These are phyloP conservation scores for Troides oblongomaculatus DNA, from an alignment of 2,888 invertebrate species.

Conservation along the genomic window DNA sequence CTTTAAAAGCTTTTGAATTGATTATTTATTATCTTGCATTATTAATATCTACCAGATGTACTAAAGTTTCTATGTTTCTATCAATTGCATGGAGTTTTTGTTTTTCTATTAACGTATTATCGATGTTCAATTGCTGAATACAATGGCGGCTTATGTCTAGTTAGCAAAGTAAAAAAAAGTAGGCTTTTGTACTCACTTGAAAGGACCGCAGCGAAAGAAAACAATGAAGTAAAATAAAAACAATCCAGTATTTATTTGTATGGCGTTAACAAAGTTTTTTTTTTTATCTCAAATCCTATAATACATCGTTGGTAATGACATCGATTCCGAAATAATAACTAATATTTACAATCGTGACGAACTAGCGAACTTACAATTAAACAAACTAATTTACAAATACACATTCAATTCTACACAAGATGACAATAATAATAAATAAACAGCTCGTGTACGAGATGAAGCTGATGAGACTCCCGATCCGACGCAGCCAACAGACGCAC, in stretches of 20 bases:
- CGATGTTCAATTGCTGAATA: too few species aligned
- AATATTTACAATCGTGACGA: constrained; percentile 66
- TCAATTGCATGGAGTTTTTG: too few species aligned
- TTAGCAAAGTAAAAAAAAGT: too few species aligned
- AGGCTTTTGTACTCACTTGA: neutral
- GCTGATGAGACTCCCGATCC: constrained; percentile 39
- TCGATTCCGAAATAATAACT: constrained; percentile 65
- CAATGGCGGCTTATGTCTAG: too few species aligned
- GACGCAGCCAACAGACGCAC: constrained; percentile 53
- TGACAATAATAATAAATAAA: constrained; percentile 64
- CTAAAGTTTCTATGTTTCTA: too few species aligned
- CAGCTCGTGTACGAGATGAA: constrained; percentile 48
- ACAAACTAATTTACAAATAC: constrained; percentile 62
- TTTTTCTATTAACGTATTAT: too few species aligned
- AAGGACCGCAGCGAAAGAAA: constrained; percentile 36
- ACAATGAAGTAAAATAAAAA: constrained; percentile 70
- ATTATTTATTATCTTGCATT: too few species aligned
- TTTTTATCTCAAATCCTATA: constrained; percentile 53
- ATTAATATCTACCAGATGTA: too few species aligned
- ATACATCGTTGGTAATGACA: constrained; percentile 78
- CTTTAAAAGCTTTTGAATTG: too few species aligned
- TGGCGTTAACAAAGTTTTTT: constrained; percentile 74
- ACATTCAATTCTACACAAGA: constrained; percentile 53
- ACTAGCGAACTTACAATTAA: constrained; percentile 58
- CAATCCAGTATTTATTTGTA: constrained; percentile 73